Conservation (phyloP, 2,113 vertebrate species). For the Merops nubicus region DNA sequence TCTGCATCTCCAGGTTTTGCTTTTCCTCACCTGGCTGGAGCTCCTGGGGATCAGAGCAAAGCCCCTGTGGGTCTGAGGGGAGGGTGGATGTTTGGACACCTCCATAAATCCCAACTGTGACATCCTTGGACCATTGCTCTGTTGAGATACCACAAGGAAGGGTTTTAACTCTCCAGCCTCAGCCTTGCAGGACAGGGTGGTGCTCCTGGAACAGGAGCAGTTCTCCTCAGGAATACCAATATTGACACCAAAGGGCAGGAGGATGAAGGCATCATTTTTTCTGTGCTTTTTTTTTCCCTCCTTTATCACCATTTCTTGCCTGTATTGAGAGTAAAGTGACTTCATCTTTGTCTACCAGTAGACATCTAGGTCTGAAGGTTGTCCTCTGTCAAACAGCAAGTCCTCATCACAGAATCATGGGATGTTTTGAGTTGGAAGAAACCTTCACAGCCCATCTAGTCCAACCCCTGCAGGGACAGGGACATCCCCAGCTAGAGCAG, state of each 20-base stretch:
- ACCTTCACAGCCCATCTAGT: neutral
- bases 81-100: neutral
- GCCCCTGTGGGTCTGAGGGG: neutral
- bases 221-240: too few species aligned
- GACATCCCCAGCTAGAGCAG: neutral
- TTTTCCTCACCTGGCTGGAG: neutral
- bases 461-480: neutral
- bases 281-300: neutral
- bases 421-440: neutral
- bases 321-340: rapidly evolving
- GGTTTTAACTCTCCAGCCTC: too few species aligned
- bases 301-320: neutral
- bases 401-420: neutral
- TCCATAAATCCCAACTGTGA: neutral
- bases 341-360: too few species aligned
- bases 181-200: too few species aligned
- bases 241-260: too few species aligned
- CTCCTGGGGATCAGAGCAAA: neutral
- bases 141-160: too few species aligned
- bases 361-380: neutral
- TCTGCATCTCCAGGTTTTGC: neutral
- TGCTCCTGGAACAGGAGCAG: too few species aligned
- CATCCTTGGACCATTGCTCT: neutral
- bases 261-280: too few species aligned
- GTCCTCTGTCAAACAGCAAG: rapidly evolving